A percentile compares a stretch with the other conserved stretches of the same genome.
These are phyloP conservation scores for Temnothorax longispinosus DNA, from an alignment of 1,140 invertebrate genomes.

Conservation along the genomic window DNA sequence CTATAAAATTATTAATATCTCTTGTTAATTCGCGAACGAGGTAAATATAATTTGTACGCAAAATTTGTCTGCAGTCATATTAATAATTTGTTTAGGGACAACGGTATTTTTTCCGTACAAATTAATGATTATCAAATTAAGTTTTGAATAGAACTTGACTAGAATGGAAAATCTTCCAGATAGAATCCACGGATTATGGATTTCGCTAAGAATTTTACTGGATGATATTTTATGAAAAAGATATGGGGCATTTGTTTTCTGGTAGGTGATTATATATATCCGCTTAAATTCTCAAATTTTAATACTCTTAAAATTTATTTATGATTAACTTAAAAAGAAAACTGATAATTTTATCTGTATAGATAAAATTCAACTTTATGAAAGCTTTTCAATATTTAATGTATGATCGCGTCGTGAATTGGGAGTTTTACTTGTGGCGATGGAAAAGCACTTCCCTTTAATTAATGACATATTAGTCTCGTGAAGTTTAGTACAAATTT, in stretches of 20 bases:
- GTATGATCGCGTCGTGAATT: neutral
- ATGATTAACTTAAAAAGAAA: neutral
- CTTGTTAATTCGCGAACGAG: constrained; percentile 87
- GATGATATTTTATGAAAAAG: constrained; percentile 29
- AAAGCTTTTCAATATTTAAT: neutral
- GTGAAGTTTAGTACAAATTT: neutral
- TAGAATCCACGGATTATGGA: constrained; percentile 44
- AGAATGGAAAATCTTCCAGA: constrained; percentile 10
- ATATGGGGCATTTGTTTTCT: constrained; percentile 30
- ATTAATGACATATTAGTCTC: neutral
- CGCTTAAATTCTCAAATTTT: neutral
- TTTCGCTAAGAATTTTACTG: constrained; percentile 44
- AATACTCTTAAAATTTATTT: neutral
- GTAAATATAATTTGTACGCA: constrained; percentile 80
- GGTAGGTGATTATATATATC: constrained; percentile 12
- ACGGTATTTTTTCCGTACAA: constrained; percentile 18
- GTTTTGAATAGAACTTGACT: constrained; percentile 33
- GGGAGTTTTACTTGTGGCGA: neutral
- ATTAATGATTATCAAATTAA: constrained; percentile 25
- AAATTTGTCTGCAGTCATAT: neutral
- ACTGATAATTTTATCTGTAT: neutral
- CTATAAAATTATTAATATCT: constrained; percentile 87
- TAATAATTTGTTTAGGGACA: constrained; percentile 42
- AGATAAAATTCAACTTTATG: neutral
- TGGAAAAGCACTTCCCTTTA: neutral